Evolutionary conservation across 1,140 invertebrate species (phyloP).

Genomic region (Patella vulgata): DNA sequence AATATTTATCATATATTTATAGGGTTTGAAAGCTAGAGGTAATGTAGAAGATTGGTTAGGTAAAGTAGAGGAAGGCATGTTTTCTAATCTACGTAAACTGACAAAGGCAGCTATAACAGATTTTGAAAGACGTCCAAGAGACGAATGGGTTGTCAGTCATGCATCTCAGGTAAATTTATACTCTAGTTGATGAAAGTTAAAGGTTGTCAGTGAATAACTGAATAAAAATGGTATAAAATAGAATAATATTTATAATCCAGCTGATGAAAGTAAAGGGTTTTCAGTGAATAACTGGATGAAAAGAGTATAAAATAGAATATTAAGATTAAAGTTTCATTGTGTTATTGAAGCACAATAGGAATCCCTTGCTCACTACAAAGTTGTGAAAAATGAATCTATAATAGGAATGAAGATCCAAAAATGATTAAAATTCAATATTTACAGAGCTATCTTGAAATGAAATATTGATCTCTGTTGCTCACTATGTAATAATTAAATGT

Average conservation of each 20-base stretch:
- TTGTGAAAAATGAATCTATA: too few relatives aligned
- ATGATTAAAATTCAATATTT: too few relatives aligned
- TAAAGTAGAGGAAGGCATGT: constrained; percentile 77
- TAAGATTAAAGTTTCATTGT: too few relatives aligned
- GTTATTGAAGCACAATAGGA: too few relatives aligned
- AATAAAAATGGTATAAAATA: not conserved
- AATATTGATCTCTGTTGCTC: too few relatives aligned
- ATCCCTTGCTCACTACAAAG: too few relatives aligned
- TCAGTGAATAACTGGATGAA: too few relatives aligned
- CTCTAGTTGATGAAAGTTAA: not conserved
- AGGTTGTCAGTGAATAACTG: not conserved
- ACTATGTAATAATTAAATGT: too few relatives aligned
- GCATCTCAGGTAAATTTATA: constrained; percentile 70
- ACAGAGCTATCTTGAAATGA: too few relatives aligned
- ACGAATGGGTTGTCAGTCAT: constrained; percentile 74
- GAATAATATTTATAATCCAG: not conserved
- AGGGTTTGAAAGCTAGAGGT: constrained; percentile 84
- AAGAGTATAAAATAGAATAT: too few relatives aligned
- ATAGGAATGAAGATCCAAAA: too few relatives aligned
- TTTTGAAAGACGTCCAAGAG: constrained; percentile 69
- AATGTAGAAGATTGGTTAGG: constrained; percentile 88
- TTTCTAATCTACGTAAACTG: constrained; percentile 59
- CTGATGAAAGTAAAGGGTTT: too few relatives aligned
- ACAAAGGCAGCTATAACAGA: constrained; percentile 74
- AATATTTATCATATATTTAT: constrained; percentile 18